Percentiles rank a stretch among this genome's conserved stretches.
These are phyloP conservation scores for Pegea sp. DNA, from an alignment of 23 tunicate species.

Conservation along the genomic window DNA sequence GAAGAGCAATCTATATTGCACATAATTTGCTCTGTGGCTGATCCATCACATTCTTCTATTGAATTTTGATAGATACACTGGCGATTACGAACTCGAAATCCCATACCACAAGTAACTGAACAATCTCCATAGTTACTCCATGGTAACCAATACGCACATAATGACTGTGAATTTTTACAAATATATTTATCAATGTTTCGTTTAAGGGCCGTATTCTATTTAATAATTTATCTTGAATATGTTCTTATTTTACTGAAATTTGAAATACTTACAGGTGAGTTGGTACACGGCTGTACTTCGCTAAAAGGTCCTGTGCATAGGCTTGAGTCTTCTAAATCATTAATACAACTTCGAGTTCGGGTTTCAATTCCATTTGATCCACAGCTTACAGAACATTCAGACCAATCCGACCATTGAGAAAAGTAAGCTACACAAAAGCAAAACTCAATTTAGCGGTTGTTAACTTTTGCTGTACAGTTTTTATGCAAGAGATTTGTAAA, in stretches of 20 bases:
- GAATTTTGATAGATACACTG: conserved; percentile 2
- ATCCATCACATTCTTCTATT: conserved; percentile 3
- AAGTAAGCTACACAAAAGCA: neutral
- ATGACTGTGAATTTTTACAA: no score
- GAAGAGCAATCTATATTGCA: conserved; percentile 20
- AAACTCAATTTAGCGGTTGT: neutral
- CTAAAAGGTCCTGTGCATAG: no score
- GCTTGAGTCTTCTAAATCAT: no score
- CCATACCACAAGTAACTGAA: conserved; percentile 12
- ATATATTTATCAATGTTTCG: no score
- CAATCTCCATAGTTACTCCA: conserved; percentile 4
- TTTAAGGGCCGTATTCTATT: no score
- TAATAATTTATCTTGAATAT: no score
- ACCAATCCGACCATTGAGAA: neutral
- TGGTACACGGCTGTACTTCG: no score
- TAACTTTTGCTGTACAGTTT: no score
- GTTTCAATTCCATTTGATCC: conserved; percentile 5
- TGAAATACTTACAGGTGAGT: no score
- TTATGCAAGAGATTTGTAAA: no score
- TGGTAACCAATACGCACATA: conserved; percentile 1
- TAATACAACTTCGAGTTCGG: conserved; percentile 4
- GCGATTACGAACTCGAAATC: conserved; percentile 5
- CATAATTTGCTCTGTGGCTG: conserved; percentile 3
- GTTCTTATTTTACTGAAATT: no score
- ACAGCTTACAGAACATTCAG: conserved; percentile 7